phyloP scores from a whole-genome alignment of 2,113 vertebrate species.

The Microtus montanus region DNA sequence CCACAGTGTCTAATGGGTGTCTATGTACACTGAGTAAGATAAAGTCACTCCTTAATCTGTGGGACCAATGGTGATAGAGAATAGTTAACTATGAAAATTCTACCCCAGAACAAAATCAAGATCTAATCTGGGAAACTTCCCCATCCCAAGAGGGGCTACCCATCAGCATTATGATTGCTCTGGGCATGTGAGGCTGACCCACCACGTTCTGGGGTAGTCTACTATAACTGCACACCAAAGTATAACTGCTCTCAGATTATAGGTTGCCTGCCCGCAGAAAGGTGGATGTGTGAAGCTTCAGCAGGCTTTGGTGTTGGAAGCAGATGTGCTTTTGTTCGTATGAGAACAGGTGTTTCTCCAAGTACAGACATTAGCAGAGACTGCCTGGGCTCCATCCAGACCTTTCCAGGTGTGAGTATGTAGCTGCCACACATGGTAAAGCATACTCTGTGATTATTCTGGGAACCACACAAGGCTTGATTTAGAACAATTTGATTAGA shows the following conservation, averaged over 20 bases:
- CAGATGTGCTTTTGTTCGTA: background rate
- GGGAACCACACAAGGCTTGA: background rate
- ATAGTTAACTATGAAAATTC: background rate
- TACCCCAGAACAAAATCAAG: background rate
- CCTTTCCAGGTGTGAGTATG: no score
- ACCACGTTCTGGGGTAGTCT: background rate
- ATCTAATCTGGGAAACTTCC: background rate
- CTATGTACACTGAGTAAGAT: background rate
- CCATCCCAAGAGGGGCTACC: rapidly evolving
- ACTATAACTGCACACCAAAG: background rate
- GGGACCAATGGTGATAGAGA: background rate
- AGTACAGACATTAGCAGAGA: background rate
- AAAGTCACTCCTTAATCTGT: background rate
- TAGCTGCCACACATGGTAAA: background rate
- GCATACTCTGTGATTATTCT: background rate
- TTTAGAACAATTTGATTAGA: background rate
- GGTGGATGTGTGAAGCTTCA: background rate
- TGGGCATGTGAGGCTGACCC: rapidly evolving
- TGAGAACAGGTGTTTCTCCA: background rate
- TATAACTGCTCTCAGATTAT: background rate
- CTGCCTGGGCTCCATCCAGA: background rate
- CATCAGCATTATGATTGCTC: background rate
- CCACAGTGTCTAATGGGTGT: background rate
- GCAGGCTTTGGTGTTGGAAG: background rate
- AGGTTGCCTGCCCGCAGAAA: background rate